phyloP scores from a whole-genome alignment of 2,888 invertebrate species.

The Omphaloscelis lunosa region DNA sequence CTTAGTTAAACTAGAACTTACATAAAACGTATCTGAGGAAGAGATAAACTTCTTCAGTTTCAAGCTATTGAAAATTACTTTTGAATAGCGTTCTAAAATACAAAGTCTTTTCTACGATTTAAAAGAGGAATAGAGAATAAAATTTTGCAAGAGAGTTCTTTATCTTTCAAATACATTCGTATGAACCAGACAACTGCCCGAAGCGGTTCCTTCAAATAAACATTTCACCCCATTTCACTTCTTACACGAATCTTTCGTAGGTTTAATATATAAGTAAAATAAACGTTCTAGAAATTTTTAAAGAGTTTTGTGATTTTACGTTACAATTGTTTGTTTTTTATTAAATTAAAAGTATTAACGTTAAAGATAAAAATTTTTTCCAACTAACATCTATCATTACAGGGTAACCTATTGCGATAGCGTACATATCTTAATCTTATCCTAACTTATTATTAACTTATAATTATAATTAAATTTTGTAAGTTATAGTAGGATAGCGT shows the following conservation, averaged over 20 bases:
- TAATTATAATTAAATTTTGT: too few species aligned
- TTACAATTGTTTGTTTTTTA: neutral
- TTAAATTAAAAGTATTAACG: neutral
- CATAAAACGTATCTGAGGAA: neutral
- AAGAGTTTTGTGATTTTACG: neutral
- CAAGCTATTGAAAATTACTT: slow-evolving; percentile 31
- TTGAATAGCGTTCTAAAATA: slow-evolving; percentile 22
- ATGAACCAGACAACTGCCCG: slow-evolving; percentile 51
- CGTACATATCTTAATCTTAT: too few species aligned
- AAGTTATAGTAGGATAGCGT: too few species aligned
- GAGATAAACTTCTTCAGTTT: slow-evolving; percentile 22
- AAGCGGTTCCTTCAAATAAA: slow-evolving; percentile 57
- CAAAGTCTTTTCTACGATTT: slow-evolving; percentile 13
- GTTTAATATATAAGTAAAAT: slow-evolving; percentile 42
- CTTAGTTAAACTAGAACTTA: slow-evolving; percentile 1
- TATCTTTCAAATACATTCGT: slow-evolving; percentile 60
- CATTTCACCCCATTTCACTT: slow-evolving; percentile 46
- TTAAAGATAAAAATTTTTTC: too few species aligned
- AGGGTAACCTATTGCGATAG: too few species aligned
- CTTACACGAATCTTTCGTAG: slow-evolving; percentile 21
- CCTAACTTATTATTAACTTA: too few species aligned
- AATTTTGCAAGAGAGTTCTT: slow-evolving; percentile 52
- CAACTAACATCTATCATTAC: too few species aligned
- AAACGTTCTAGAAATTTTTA: slow-evolving; percentile 26
- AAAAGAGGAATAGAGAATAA: slow-evolving; percentile 36